These are phyloP conservation scores for Eueremaeus valkanovi DNA, from an alignment of 2,888 invertebrate genomes.

Conservation along the genomic window DNA sequence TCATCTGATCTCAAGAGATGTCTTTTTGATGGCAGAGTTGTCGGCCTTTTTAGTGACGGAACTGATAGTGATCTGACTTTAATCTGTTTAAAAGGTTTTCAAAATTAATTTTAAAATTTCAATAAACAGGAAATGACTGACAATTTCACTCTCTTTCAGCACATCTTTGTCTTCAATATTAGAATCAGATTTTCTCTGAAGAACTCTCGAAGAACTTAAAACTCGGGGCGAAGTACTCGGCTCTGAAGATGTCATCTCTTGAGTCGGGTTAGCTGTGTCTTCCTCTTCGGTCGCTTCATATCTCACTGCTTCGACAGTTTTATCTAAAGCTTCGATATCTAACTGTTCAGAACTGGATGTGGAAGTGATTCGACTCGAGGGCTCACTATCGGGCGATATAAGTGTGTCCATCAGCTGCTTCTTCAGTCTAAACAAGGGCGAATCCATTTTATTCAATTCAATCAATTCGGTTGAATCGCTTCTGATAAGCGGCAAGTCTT, in stretches of 20 bases:
- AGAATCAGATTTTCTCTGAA: conserved; percentile 31
- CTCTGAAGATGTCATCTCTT: neutral
- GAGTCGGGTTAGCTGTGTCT: neutral
- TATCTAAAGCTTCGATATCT: neutral
- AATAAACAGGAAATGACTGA: neutral
- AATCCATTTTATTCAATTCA: conserved; percentile 12
- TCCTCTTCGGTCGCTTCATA: no score
- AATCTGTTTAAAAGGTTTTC: neutral
- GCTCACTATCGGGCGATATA: conserved; percentile 39
- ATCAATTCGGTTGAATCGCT: neutral
- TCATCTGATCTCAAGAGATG: conserved; percentile 1
- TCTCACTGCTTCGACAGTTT: neutral
- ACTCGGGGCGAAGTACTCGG: neutral
- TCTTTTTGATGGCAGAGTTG: conserved; percentile 9
- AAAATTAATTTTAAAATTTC: neutral
- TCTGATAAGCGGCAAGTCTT: neutral
- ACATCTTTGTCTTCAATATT: neutral
- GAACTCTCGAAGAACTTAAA: neutral
- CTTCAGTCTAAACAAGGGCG: neutral
- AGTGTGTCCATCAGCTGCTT: conserved; percentile 23
- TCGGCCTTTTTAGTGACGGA: neutral
- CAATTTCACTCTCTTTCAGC: neutral
- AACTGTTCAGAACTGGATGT: conserved; percentile 26
- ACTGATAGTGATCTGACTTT: conserved; percentile 5
- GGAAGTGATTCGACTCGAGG: conserved; percentile 34